Evolutionary conservation across 2,888 invertebrate species (phyloP).

Genomic region (Nipponacmea schrenckii): DNA sequence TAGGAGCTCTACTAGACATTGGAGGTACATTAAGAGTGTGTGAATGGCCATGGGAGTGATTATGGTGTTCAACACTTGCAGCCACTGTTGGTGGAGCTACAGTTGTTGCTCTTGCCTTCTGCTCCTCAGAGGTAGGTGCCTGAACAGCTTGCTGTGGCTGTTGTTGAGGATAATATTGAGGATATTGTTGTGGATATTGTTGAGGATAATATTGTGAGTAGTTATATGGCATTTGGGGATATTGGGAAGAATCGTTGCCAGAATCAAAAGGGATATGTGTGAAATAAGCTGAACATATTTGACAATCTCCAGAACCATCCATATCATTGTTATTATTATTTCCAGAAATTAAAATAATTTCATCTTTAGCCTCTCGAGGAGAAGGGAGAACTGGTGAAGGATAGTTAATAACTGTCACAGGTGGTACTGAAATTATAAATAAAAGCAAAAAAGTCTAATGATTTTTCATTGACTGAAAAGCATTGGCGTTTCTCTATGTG

Average conservation of each 20-base stretch:
- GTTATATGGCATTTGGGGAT: neutral
- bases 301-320: neutral
- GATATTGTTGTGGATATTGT: neutral
- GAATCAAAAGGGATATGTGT: neutral
- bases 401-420: constrained; percentile 2
- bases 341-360: neutral
- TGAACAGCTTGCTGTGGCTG: neutral
- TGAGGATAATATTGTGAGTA: neutral
- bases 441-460: no score
- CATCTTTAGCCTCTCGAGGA: neutral
- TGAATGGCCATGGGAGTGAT: no score
- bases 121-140: neutral
- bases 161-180: constrained; percentile 1
- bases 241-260: neutral
- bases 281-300: neutral
- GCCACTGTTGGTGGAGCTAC: neutral
- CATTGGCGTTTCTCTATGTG: no score
- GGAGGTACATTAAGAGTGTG: neutral
- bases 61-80: neutral
- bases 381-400: neutral
- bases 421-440: neutral
- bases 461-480: no score
- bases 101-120: neutral
- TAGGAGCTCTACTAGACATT: neutral
- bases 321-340: neutral